Evolutionary conservation across 2,113 vertebrate genomes (phyloP).

Genomic region (Ciconia boyciana): DNA sequence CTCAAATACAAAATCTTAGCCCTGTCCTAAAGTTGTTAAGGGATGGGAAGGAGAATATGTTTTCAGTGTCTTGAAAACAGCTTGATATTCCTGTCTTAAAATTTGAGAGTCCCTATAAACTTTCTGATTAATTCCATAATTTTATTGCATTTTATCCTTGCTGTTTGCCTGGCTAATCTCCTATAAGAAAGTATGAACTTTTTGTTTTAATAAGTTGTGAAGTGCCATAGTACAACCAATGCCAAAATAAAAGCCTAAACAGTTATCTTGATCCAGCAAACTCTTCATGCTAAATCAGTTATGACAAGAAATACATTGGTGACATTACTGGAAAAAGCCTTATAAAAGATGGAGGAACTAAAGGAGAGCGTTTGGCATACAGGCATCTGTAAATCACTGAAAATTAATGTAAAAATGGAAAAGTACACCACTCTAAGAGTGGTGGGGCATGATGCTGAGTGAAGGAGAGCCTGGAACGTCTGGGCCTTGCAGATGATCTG

Average conservation of each 20-base stretch:
- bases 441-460: background rate
- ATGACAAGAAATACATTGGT: background rate
- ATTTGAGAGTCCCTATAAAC: background rate
- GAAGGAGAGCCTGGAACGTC: background rate
- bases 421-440: background rate
- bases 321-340: background rate
- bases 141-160: background rate
- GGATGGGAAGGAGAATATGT: background rate
- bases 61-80: background rate
- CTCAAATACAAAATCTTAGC: background rate
- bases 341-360: background rate
- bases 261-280: background rate
- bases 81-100: background rate
- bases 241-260: background rate
- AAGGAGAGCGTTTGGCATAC: background rate
- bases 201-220: background rate
- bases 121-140: background rate
- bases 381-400: background rate
- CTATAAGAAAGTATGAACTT: background rate
- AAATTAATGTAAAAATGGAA: background rate
- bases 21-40: background rate
- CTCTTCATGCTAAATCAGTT: background rate
- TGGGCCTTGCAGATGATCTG: background rate
- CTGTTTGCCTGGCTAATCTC: background rate
- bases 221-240: background rate